A percentile compares a stretch with the other conserved stretches of the same genome.
Evolutionary conservation across 2,888 invertebrate species (phyloP).

Genomic region (Drosophila glabriapex): DNA sequence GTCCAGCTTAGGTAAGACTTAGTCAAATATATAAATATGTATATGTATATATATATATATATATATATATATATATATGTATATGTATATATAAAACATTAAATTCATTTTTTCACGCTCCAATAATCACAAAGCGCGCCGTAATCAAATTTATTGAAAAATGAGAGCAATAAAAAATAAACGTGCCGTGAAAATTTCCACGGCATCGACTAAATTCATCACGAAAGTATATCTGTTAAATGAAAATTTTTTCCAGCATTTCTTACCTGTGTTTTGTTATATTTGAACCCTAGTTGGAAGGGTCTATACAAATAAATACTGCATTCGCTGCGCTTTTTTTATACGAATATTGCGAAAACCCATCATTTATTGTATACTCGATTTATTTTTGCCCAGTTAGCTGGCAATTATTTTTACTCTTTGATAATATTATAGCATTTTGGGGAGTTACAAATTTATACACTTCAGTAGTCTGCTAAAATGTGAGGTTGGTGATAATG

Average conservation of each 20-base stretch:
- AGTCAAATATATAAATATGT: not conserved
- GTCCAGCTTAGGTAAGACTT: slow-evolving; percentile 59
- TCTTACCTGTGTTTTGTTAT: slow-evolving; percentile 7
- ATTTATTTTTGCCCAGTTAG: slow-evolving; percentile 13
- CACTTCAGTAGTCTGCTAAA: not conserved
- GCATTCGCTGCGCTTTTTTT: slow-evolving; percentile 34
- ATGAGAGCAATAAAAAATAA: slow-evolving; percentile 70
- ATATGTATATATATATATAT: not conserved
- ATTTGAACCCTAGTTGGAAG: not conserved
- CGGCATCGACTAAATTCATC: slow-evolving; percentile 49
- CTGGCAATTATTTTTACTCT: slow-evolving; percentile 11
- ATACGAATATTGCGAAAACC: slow-evolving; percentile 32
- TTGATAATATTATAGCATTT: slow-evolving; percentile 12
- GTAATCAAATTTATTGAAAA: slow-evolving; percentile 81
- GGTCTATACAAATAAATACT: not conserved
- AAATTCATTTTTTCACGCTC: slow-evolving; percentile 81
- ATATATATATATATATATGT: not conserved
- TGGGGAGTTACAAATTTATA: not conserved
- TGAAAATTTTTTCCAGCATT: slow-evolving; percentile 3
- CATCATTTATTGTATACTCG: slow-evolving; percentile 25
- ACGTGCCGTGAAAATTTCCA: slow-evolving; percentile 35
- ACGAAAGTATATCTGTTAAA: slow-evolving; percentile 51
- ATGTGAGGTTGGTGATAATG: slow-evolving; percentile 24
- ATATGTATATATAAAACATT: slow-evolving; percentile 44
- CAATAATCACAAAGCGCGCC: slow-evolving; percentile 79